Base-by-base conservation (phyloP, 2,113 vertebrate species). In the Sylvietta virens region DNA sequence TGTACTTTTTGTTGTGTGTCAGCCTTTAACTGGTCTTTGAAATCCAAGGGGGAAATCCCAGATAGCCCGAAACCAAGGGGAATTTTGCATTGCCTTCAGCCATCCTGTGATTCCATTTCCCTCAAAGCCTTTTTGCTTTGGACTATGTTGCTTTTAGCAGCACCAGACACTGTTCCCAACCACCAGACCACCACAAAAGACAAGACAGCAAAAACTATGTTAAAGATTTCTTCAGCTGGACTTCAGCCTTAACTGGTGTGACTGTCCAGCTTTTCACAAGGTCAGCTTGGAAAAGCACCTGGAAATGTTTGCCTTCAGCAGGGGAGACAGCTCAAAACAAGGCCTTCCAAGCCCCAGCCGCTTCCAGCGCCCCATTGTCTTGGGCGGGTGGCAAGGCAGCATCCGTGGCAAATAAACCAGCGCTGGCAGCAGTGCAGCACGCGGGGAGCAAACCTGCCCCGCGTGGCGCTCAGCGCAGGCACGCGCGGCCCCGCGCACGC, bases 301-400 rank as follows among this genome's bases (percentile, higher is more conserved):
- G 93, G 77, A 42, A 71, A 39, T 1, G 3, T 27, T 73, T 56
- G 51, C 70, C 61, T 33, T 12, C 3, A 9, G 79, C 87, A 44
- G 81, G 70, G 42, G 27, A 37, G 81, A 56, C 48, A 14, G 66
- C 72, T 69, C 19, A 44, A 69, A 86, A 80, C 12, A 5, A 90
- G 79, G 65, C 88, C 92, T 90, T 60, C 64, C 40, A 20, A 62
- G 81, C 72, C 77, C 44, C 81, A 54, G 69, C 65, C 0, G 3
- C 74, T 93, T 86, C 84, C 95, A 37, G 44, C 72, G 64, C 58
- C 18, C 42, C 81, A 35, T 45, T 88, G 90, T 95, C 93, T 90
- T 44, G 51, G 71, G 91, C 95, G 90, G 67, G 88, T 92, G 93
- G 88, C 60, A 85, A 90, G 90, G 50, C 77, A 87, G 96, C 92